Evolutionary conservation across 2,888 invertebrate genomes (phyloP).

Genomic region (Agrypnus murinus): DNA sequence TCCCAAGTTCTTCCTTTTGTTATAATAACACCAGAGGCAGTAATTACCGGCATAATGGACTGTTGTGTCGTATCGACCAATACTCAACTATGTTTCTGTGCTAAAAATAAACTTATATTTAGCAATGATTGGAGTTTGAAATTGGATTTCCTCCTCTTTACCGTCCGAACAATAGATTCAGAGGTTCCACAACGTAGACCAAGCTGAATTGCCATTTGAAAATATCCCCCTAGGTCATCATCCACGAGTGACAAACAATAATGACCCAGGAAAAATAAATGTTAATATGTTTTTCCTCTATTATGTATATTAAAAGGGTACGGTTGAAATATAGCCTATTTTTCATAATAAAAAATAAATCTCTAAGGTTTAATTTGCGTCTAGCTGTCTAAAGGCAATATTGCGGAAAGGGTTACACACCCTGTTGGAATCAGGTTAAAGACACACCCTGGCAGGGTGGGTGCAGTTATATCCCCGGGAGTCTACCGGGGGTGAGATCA

Average conservation of each 20-base stretch:
- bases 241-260: background rate
- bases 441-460: slow-evolving; percentile 70
- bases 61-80: slow-evolving; percentile 24
- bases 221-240: background rate
- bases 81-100: slow-evolving; percentile 18
- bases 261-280: background rate
- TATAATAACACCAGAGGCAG: background rate
- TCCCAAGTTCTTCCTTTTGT: background rate
- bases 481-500: slow-evolving; percentile 62
- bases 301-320: background rate
- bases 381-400: slow-evolving; percentile 12
- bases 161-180: slow-evolving; percentile 19
- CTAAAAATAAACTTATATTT: slow-evolving; percentile 37
- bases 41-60: slow-evolving; percentile 25
- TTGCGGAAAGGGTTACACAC: slow-evolving; percentile 40
- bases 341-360: slow-evolving; percentile 24
- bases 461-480: slow-evolving; percentile 62
- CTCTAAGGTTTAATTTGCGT: slow-evolving; percentile 9
- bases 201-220: slow-evolving; percentile 8
- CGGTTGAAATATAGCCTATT: background rate
- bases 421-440: slow-evolving; percentile 51
- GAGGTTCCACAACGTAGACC: slow-evolving; percentile 17
- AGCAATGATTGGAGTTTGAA: slow-evolving; percentile 36
- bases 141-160: slow-evolving; percentile 39
- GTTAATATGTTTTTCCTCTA: background rate